phyloP scores from a whole-genome alignment of 2,113 vertebrate species.

The Scomber colias region DNA sequence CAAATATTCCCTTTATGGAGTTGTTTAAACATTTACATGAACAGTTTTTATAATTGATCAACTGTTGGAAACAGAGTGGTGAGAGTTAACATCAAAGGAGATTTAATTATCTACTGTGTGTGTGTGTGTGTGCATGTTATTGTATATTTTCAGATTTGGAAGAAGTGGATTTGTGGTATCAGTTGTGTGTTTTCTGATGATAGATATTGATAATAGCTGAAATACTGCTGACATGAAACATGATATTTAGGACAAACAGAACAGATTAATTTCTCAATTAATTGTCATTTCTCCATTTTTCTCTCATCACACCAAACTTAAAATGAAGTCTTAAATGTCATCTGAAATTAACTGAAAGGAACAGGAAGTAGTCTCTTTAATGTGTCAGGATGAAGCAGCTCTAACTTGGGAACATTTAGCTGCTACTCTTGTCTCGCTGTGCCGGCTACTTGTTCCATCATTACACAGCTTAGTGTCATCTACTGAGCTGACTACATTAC shows the following conservation, averaged over 20 bases:
- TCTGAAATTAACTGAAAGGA: not conserved
- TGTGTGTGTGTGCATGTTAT: not conserved
- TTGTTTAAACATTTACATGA: constrained; percentile 28
- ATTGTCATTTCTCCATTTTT: not conserved
- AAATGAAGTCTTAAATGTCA: not conserved
- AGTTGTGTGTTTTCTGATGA: not conserved
- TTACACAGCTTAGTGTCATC: constrained; percentile 26
- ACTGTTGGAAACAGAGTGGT: not conserved
- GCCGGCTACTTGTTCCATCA: constrained; percentile 4
- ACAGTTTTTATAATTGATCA: constrained; percentile 35
- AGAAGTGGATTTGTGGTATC: not conserved
- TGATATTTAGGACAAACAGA: too few species aligned
- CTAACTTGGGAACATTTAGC: constrained; percentile 8
- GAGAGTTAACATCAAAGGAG: constrained; percentile 25
- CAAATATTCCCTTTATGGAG: constrained; percentile 38
- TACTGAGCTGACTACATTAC: constrained; percentile 30
- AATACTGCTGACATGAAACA: not conserved
- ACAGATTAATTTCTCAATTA: too few species aligned
- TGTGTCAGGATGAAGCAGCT: not conserved
- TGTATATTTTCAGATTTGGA: not conserved
- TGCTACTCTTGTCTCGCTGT: not conserved
- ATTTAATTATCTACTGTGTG: not conserved
- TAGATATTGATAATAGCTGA: not conserved
- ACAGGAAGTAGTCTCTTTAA: not conserved
- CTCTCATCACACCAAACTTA: not conserved